These are phyloP conservation scores for Nesometra sesokonis DNA, from an alignment of 35 echinoderm and acorn worm genomes.

Conservation along the genomic window DNA sequence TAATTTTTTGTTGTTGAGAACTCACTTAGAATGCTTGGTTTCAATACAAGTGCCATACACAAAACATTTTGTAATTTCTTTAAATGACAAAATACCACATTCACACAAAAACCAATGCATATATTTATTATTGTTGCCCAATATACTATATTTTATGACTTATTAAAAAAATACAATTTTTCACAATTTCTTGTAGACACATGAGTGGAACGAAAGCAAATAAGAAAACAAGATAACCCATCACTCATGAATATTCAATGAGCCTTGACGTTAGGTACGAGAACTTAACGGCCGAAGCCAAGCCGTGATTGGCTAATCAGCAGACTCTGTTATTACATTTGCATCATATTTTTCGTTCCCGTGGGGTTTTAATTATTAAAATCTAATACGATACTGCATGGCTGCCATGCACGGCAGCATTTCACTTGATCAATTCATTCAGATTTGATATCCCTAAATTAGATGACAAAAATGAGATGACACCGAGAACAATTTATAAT, in stretches of 20 bases:
- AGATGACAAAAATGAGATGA: not conserved
- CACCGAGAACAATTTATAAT: not conserved
- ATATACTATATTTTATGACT: not conserved
- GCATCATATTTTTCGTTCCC: not conserved
- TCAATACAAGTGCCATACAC: not conserved
- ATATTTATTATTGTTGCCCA: not conserved
- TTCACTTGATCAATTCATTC: not conserved
- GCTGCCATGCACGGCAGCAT: not conserved
- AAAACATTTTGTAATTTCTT: not conserved
- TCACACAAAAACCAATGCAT: not conserved
- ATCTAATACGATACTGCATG: not conserved
- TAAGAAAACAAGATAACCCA: not conserved
- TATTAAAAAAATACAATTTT: not conserved
- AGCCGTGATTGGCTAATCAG: not conserved
- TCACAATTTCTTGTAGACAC: not conserved
- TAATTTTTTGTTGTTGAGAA: no score
- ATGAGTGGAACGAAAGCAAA: not conserved
- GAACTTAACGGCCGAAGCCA: not conserved
- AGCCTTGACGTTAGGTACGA: not conserved
- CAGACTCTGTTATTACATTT: not conserved
- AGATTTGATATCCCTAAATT: not conserved
- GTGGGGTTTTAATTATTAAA: not conserved
- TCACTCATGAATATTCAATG: not conserved
- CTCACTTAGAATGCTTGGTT: no score
- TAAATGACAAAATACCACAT: not conserved